Evolutionary conservation across 2,888 invertebrate genomes (phyloP), one percentile per base, ranked within the genome.

Genomic region (Cheilosia soror): DNA sequence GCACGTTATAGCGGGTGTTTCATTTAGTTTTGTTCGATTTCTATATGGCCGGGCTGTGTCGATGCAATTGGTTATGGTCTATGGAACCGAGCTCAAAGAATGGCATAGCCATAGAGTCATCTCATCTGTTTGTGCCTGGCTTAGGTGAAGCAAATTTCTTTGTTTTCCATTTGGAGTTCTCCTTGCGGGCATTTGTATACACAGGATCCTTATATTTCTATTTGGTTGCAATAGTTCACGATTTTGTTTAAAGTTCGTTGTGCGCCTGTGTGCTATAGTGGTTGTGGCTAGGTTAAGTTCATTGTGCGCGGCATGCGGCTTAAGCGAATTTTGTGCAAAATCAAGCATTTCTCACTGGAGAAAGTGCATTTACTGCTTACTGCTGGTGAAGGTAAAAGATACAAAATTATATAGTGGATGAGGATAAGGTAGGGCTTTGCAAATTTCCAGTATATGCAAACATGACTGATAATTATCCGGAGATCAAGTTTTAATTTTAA

Each of bases 141-240:
- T 57, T 37, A 11, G 58, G n/a, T 37, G 55, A 33, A 55, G 53
- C 53, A 57, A 51, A 13, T 65, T 63, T 63, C 15, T 58, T 68
- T 11, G 75, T 31, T 58, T 68, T 53, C 42, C 6, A n/a, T 11
- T 20, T 27, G 25, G 4, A n/a, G 55, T 51, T 63, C 69, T 68
- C 80, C 80, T 58, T 69, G 63, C 57, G 68, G 83, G 27, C 51
- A 62, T 58, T 69, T 60, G 15, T 5, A 15, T 37, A 37, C 15
- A 66, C 68, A 76, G 85, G 72, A 85, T 85, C 76, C 81, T 72
- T 76, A 40, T 55, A 55, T 68, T 68, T 68, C 62, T 68, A 81
- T 81, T 81, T 57, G 72, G 81, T 72, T 72, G 72, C 71, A 77
- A 81, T 81, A 80, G 85, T 81, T 85, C 85, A 85, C 85, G 85